These are phyloP conservation scores for Todus mexicanus DNA, from an alignment of 2,797 vertebrate genomes.

Conservation along the genomic window DNA sequence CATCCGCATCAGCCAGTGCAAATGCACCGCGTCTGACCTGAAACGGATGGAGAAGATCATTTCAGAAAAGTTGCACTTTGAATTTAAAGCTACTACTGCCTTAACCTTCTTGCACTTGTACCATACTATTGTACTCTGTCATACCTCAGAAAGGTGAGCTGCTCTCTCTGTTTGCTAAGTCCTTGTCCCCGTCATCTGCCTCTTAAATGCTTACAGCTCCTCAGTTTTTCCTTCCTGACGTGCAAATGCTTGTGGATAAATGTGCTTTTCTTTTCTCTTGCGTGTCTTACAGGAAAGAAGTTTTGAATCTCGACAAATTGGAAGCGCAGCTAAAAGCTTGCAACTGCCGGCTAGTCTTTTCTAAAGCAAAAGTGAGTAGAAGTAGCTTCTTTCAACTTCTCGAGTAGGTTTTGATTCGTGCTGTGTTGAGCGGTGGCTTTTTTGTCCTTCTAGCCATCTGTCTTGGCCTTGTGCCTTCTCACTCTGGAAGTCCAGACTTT, in stretches of 20 bases:
- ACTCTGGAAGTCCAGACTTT: constrained; percentile 88
- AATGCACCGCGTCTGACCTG: constrained; percentile 94
- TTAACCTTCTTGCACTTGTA: constrained; percentile 98
- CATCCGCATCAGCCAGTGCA: constrained; percentile 95
- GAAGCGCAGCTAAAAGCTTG: constrained; percentile 98
- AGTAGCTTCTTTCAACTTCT: not conserved
- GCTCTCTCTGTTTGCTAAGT: too few species aligned
- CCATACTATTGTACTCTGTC: constrained; percentile 84
- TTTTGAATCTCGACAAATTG: constrained; percentile 89
- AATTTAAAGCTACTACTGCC: constrained; percentile 94
- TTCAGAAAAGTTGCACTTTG: constrained; percentile 91
- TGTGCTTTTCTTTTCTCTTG: not conserved
- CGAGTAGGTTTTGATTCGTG: not conserved
- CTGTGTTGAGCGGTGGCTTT: not conserved
- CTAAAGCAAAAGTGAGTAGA: constrained; percentile 93
- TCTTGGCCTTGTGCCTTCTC: constrained; percentile 92
- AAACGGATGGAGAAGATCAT: constrained; percentile 96
- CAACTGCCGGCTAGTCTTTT: constrained; percentile 90
- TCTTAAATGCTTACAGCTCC: too few species aligned
- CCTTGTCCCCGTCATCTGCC: too few species aligned
- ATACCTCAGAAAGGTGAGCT: constrained; percentile 90
- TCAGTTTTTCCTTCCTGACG: fast-evolving
- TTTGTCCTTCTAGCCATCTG: constrained; percentile 82
- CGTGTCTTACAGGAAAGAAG: constrained; percentile 80
- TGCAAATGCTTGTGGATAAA: not conserved